These are phyloP conservation scores for Seira sanloemensis DNA, from an alignment of 2,888 invertebrate species.

Conservation along the genomic window DNA sequence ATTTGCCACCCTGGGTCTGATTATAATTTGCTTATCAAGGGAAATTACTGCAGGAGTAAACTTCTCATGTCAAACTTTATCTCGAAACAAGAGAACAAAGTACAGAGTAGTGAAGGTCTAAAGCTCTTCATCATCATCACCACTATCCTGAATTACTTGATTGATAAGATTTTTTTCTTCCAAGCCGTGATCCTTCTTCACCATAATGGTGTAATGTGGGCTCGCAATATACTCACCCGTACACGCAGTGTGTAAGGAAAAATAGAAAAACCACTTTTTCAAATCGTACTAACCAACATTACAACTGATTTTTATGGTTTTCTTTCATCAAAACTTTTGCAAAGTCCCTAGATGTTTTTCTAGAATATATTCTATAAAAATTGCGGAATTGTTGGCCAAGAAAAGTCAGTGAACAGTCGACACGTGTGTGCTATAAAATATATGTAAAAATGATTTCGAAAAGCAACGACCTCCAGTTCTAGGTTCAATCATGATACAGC, in stretches of 20 bases:
- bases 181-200: background rate
- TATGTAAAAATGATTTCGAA: no score
- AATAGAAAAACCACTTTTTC: background rate
- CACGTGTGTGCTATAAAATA: background rate
- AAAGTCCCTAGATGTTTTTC: background rate
- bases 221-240: background rate
- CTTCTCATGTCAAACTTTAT: background rate
- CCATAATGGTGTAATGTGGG: background rate
- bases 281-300: background rate
- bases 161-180: background rate
- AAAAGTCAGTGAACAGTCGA: background rate
- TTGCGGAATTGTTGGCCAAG: background rate
- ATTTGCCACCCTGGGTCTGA: background rate
- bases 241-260: background rate
- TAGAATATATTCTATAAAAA: background rate
- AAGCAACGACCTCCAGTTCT: background rate
- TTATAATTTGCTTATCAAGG: background rate
- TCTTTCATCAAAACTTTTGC: background rate
- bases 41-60: background rate
- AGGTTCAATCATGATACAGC: background rate
- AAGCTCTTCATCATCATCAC: background rate
- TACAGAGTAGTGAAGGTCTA: background rate
- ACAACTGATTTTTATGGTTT: background rate
- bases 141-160: background rate
- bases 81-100: background rate